A percentile compares a stretch with the other conserved stretches of the same genome.
Conservation (phyloP, 1,140 invertebrate species). For the Cherax quadricarinatus region DNA sequence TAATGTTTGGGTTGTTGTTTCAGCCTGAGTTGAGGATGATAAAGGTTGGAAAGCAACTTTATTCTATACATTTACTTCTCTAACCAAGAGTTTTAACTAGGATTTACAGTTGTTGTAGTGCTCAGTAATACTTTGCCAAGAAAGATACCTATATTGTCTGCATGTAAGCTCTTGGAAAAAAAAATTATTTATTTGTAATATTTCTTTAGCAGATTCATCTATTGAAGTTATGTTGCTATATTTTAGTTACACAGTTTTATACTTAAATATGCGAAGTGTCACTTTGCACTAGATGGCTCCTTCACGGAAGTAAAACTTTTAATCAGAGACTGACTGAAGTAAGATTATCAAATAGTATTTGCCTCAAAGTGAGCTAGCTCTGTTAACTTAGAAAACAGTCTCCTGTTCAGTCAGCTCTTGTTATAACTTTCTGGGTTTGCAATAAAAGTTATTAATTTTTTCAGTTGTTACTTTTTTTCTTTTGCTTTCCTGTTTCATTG, state of each 20-base stretch:
- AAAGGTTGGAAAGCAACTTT: conserved; percentile 58
- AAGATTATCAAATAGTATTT: not conserved
- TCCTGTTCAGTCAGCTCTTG: no score
- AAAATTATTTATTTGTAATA: no score
- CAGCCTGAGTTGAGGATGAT: conserved; percentile 64
- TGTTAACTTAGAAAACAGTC: no score
- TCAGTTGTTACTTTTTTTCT: not conserved
- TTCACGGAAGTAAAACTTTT: not conserved
- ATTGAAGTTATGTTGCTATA: not conserved
- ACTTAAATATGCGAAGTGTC: no score
- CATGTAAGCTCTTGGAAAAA: not conserved
- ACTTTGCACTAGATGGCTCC: no score
- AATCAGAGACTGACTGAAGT: not conserved
- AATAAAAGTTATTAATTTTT: not conserved
- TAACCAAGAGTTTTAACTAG: not conserved
- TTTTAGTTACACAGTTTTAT: not conserved
- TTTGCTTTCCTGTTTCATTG: not conserved
- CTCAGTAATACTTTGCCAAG: not conserved
- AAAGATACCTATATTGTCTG: not conserved
- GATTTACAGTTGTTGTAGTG: not conserved
- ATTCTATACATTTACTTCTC: conserved; percentile 32
- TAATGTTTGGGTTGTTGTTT: conserved; percentile 57
- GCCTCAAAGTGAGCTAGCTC: not conserved
- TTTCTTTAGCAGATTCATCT: no score
- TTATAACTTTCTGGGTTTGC: not conserved